Conservation (phyloP, 2,888 invertebrate species). For the Apamea anceps region DNA sequence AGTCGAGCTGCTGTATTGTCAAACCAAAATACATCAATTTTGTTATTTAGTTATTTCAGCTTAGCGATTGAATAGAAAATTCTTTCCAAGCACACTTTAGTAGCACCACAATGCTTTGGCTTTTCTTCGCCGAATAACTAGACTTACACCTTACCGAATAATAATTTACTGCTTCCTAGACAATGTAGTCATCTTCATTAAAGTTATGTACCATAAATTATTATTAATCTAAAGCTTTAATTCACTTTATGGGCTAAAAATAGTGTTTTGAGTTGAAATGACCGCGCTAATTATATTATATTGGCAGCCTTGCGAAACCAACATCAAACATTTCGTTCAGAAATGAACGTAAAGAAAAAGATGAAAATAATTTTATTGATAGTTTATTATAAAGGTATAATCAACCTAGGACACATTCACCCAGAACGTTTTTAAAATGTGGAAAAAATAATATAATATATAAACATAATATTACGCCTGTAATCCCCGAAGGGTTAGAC, state of each 20-base stretch:
- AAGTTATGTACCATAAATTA: background rate
- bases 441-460: background rate
- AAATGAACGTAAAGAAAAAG: slow-evolving; percentile 12
- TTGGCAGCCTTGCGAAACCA: slow-evolving; percentile 27
- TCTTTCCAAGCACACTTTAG: background rate
- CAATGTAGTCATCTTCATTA: background rate
- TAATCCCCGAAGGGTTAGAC: no score
- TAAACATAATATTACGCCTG: background rate
- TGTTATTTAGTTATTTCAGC: slow-evolving; percentile 1
- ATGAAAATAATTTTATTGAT: background rate
- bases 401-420: background rate
- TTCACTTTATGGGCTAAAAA: background rate
- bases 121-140: background rate
- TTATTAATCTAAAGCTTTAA: background rate
- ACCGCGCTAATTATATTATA: slow-evolving; percentile 37
- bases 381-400: background rate
- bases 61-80: slow-evolving; percentile 7
- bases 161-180: background rate
- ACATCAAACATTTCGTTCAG: slow-evolving; percentile 39
- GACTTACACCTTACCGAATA: background rate
- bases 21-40: slow-evolving; percentile 39
- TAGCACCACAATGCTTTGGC: background rate
- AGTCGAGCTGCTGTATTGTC: slow-evolving; percentile 44
- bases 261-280: slow-evolving; percentile 29
- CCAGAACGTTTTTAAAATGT: background rate